Evolutionary conservation across 2,888 invertebrate genomes (phyloP), one percentile per base, ranked within the genome.

Genomic region (Galerucella pusilla): DNA sequence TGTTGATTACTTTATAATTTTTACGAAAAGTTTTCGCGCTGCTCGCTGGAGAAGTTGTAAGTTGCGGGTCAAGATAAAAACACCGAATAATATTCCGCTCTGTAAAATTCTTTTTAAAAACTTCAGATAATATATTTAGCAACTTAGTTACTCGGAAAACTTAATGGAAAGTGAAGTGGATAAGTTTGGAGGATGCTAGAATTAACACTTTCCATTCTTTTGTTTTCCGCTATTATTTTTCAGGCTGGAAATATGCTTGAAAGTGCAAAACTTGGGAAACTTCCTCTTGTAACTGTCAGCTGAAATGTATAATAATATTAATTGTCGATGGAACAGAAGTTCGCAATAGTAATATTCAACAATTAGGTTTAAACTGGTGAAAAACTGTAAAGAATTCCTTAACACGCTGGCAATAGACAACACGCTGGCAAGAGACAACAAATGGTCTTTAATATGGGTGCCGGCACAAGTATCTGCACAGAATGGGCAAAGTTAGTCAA

Each of bases 1-100:
- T 72, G 72, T 46, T 72, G 72, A 72, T 72, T 60, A 72, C 66
- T 72, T 72, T 72, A 59, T 72, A 72, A 66, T 72, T 72, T 72
- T 72, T 72, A 49, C n/a, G 66, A 52, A 72, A 72, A 72, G 71
- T 72, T 70, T 65, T 28, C 57, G 6, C 64, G 61, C 9, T 67
- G 60, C 57, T 66, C 42, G 65, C 46, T 14, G 64, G 54, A 54
- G 52, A 66, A 74, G 74, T 74, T 74, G 74, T 52, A 63, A 64
- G 70, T 68, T 74, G 66, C 46, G 70, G 70, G 74, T 70, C 70
- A 74, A 66, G 67, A 74, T 70, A 74, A 70, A 70, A 74, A 74
- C 70, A 64, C 66, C 49, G 67, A 66, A 70, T 74, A 74, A 74
- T 67, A 74, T 70, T 74, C 69, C 52, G 60, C 61, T 74, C 57